Evolutionary conservation across 2,888 invertebrate species (phyloP).

Genomic region (Yponomeuta malinellus): DNA sequence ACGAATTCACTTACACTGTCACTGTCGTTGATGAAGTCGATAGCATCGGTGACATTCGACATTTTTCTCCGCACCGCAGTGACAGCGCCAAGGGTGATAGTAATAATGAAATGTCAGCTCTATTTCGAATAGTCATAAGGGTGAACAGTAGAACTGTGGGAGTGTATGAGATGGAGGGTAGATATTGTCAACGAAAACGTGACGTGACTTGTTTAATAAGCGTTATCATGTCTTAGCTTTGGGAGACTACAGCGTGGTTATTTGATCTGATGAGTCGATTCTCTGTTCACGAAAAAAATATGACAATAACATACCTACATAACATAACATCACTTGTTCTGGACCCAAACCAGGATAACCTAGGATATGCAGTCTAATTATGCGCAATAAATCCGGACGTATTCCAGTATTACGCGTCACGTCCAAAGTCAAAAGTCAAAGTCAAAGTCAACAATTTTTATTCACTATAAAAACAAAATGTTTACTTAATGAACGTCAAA

Average conservation of each 20-base stretch:
- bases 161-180: conserved; percentile 53
- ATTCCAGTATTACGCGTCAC: too few species aligned
- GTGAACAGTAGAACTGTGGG: conserved; percentile 13
- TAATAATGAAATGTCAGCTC: neutral
- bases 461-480: too few species aligned
- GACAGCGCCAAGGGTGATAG: neutral
- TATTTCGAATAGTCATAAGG: conserved; percentile 11
- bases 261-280: conserved; percentile 9
- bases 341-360: too few species aligned
- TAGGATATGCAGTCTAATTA: too few species aligned
- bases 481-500: too few species aligned
- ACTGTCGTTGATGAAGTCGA: conserved; percentile 12
- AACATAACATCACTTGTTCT: too few species aligned
- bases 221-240: conserved; percentile 57
- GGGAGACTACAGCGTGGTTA: conserved; percentile 14
- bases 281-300: too few species aligned
- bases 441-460: too few species aligned
- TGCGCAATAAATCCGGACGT: too few species aligned
- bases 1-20: conserved; percentile 14
- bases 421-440: too few species aligned
- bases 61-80: conserved; percentile 11
- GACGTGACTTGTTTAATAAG: conserved; percentile 69
- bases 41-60: conserved; percentile 14
- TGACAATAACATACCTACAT: too few species aligned
- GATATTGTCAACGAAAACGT: conserved; percentile 53